Evolutionary conservation across 1,140 invertebrate genomes (phyloP), one percentile per base, ranked within the genome.

Genomic region (Neodiprion fabricii): DNA sequence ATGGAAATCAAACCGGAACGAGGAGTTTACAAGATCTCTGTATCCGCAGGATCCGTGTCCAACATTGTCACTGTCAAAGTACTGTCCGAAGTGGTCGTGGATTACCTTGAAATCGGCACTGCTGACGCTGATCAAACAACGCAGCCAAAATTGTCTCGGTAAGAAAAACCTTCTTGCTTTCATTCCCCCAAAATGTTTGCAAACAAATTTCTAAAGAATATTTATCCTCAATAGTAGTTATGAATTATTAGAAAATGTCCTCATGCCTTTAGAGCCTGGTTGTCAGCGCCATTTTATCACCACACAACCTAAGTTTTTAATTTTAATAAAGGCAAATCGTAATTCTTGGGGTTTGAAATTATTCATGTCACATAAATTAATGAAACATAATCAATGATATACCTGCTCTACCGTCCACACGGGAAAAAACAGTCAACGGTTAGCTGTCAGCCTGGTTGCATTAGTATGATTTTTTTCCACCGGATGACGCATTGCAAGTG

Each of bases 41-140:
- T 98, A 9, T 94, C 90, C 81, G 95, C 93, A n/a, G 91, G 91
- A 77, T 81, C 89, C 79, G 75, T 84, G 78, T 76, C 89, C 83
- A 91, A 97, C 79, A 90, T 89, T 0, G 91, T 97, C 68, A 91
- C 91, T 48, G 89, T 96, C 8, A 94, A 95, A 79, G 92, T 96
- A 48, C 87, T 95, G 12, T 92, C 93, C 9, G 91, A 93, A 73
- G 91, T 97, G 5, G 89, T 91, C 74, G 89, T 98, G 1, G 92
- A 95, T 79, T 92, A 91, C 77, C 90, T 97, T 48, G 96, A 98
- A 84, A 91, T 99, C 76, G 96, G 96, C n/a, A 92, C 97, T 47
- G 94, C 93, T 17, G 97, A 98, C 87, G 93, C 95, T 8, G 97
- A 99, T 89, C 95, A 96, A 71, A 94, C 93, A 12, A 93, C 94